Evolutionary conservation across 1,140 invertebrate genomes (phyloP).

Genomic region (Anastrepha ludens): DNA sequence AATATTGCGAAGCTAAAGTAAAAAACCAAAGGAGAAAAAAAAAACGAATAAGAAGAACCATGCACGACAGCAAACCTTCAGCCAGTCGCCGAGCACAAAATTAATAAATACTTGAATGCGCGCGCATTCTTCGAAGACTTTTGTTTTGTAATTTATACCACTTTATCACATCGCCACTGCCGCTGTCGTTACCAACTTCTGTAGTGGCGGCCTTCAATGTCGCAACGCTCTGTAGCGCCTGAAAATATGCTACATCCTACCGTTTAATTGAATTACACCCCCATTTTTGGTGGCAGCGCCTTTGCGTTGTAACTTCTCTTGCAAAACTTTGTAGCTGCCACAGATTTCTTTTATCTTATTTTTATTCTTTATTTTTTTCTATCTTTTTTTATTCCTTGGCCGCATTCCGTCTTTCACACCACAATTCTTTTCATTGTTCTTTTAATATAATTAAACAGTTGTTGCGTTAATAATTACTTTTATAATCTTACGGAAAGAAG

Average conservation of each 20-base stretch:
- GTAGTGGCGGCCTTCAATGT: too few species aligned
- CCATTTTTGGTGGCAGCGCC: not conserved
- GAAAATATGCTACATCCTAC: not conserved
- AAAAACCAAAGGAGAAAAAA: not conserved
- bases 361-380: not conserved
- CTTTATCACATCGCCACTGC: not conserved
- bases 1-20: not conserved
- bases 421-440: not conserved
- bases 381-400: not conserved
- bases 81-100: not conserved
- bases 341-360: not conserved
- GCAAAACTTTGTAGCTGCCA: not conserved
- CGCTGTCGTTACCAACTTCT: not conserved
- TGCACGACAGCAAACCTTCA: not conserved
- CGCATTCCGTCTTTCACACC: not conserved
- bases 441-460: slow-evolving; percentile 17
- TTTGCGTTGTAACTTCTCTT: not conserved
- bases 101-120: not conserved
- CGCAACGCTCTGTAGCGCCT: not conserved
- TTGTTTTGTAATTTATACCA: not conserved
- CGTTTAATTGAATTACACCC: not conserved
- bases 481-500: not conserved
- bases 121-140: not conserved
- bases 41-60: not conserved
- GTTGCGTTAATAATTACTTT: slow-evolving; percentile 4